Evolutionary conservation across 2,888 invertebrate genomes (phyloP).

Genomic region (Tipula vernalis): DNA sequence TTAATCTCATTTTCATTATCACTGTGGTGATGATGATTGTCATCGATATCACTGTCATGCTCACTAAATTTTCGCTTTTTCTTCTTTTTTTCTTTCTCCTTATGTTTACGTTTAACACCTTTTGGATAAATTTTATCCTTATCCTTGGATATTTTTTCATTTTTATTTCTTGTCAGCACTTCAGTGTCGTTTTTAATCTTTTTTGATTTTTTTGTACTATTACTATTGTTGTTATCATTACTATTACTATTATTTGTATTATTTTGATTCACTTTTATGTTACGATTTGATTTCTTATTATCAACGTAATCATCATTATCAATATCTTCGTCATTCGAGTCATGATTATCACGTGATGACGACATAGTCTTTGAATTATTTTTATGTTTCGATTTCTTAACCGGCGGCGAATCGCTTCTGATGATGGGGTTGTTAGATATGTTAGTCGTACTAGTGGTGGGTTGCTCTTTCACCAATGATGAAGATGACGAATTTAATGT

Average conservation of each 20-base stretch:
- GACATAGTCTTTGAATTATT: not conserved
- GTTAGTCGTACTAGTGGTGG: not conserved
- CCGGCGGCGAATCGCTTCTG: not conserved
- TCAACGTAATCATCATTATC: not conserved
- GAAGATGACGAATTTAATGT: slow-evolving; percentile 14
- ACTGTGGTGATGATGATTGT: not conserved
- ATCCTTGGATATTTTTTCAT: not conserved
- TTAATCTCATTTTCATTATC: slow-evolving; percentile 12
- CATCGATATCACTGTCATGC: not conserved
- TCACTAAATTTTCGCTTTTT: slow-evolving; percentile 22
- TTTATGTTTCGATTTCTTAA: not conserved
- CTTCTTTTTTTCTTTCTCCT: slow-evolving; percentile 33
- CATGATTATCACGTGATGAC: not conserved
- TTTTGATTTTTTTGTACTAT: slow-evolving; percentile 7
- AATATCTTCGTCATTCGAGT: not conserved
- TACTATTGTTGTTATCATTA: not conserved
- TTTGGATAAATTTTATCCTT: slow-evolving; percentile 6
- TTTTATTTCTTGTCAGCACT: not conserved
- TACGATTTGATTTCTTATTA: not conserved
- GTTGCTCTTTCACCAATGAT: slow-evolving; percentile 5
- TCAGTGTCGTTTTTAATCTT: not conserved
- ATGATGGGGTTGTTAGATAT: not conserved
- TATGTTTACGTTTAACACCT: slow-evolving; percentile 25
- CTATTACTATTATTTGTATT: not conserved
- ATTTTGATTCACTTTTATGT: slow-evolving; percentile 7